These are phyloP conservation scores for Nephrocerus scutellatus DNA, from an alignment of 2,888 invertebrate genomes.

Conservation along the genomic window DNA sequence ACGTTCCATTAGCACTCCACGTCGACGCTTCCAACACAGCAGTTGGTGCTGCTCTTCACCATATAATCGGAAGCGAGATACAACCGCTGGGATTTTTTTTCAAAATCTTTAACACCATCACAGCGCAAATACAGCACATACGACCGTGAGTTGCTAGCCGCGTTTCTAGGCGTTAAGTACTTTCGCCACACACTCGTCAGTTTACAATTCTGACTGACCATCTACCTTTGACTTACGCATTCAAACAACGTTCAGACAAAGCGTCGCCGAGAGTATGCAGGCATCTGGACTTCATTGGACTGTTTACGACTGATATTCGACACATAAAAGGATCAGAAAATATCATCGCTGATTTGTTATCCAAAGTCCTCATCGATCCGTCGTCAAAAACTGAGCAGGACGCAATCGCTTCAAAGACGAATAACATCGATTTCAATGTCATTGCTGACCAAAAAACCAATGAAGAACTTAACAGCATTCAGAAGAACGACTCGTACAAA, in stretches of 20 bases:
- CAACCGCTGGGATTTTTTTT: slow-evolving; percentile 24
- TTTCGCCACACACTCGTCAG: slow-evolving; percentile 6
- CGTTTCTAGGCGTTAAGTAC: neutral
- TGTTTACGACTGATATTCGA: slow-evolving; percentile 2
- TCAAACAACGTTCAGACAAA: slow-evolving; percentile 26
- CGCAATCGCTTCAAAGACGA: slow-evolving; percentile 2
- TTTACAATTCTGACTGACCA: slow-evolving; percentile 9
- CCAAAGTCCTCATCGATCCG: too few relatives aligned
- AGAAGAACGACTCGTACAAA: too few relatives aligned
- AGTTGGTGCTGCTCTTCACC: slow-evolving; percentile 19
- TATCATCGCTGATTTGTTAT: slow-evolving; percentile 4
- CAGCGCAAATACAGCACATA: slow-evolving; percentile 8
- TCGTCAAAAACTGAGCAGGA: too few relatives aligned
- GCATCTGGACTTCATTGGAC: slow-evolving; percentile 1
- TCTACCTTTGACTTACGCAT: slow-evolving; percentile 25
- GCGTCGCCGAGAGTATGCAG: slow-evolving; percentile 5
- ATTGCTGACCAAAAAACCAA: slow-evolving; percentile 1
- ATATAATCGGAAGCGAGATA: slow-evolving; percentile 21
- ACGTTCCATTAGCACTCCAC: slow-evolving; percentile 8
- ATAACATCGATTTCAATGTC: slow-evolving; percentile 1
- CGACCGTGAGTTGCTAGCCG: slow-evolving; percentile 8
- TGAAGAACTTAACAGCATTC: neutral
- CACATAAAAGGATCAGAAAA: slow-evolving; percentile 8
- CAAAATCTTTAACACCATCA: neutral
- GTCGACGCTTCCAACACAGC: slow-evolving; percentile 14